phyloP scores from a whole-genome alignment of 1,140 invertebrate species.

The Drosophila melanogaster region DNA sequence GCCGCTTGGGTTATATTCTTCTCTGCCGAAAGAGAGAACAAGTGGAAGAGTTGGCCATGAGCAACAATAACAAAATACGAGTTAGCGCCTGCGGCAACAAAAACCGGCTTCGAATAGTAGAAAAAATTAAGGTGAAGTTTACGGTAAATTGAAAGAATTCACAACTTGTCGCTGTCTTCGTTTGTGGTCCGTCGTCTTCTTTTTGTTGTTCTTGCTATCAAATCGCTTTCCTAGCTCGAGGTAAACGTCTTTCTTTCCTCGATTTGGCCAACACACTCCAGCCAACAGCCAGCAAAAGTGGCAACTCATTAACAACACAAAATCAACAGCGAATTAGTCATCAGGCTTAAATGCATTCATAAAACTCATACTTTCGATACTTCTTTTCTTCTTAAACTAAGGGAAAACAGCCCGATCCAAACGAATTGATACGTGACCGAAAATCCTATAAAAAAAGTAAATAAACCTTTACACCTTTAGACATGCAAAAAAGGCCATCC shows the following conservation, averaged over 20 bases:
- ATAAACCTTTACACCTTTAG: conserved; percentile 43
- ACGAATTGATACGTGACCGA: conserved; percentile 35
- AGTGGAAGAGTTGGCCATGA: conserved; percentile 57
- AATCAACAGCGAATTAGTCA: conserved; percentile 54
- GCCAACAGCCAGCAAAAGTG: conserved; percentile 9
- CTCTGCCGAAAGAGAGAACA: conserved; percentile 49
- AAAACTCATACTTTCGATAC: conserved; percentile 54
- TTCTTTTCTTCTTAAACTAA: conserved; percentile 28
- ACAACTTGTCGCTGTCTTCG: conserved; percentile 62
- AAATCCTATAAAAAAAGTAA: conserved; percentile 24
- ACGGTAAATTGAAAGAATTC: conserved; percentile 84
- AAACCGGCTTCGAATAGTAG: conserved; percentile 56
- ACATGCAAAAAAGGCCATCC: conserved; percentile 74
- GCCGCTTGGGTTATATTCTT: conserved; percentile 32
- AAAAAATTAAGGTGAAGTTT: conserved; percentile 84
- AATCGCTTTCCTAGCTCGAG: conserved; percentile 22
- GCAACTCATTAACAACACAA: conserved; percentile 27
- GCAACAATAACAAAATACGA: conserved; percentile 42
- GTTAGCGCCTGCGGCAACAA: conserved; percentile 55
- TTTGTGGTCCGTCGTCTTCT: conserved; percentile 30
- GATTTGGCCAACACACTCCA: conserved; percentile 43
- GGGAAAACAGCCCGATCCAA: conserved; percentile 37
- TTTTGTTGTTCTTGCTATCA: conserved; percentile 22
- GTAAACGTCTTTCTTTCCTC: conserved; percentile 60
- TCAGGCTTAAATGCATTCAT: conserved; percentile 26